Percentiles rank a stretch among this genome's conserved stretches.
Evolutionary conservation across 2,888 invertebrate species (phyloP).

Genomic region (Cephus pygmeus): DNA sequence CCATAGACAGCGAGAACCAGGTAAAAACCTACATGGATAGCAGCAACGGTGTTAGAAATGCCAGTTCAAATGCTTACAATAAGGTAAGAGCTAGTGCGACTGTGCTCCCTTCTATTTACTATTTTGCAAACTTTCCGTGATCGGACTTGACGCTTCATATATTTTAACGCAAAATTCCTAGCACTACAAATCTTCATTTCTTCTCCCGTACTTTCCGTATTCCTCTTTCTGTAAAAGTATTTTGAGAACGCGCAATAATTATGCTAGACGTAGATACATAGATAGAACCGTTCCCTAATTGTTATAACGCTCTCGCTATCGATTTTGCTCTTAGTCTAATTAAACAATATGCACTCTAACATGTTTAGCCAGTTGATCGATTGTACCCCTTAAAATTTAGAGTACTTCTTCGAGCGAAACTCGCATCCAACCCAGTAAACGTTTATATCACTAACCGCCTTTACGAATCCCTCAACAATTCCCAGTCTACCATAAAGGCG

Average conservation of each 20-base stretch:
- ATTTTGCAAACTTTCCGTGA: not conserved
- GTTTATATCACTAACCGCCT: not conserved
- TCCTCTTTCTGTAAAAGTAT: not conserved
- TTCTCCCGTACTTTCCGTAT: not conserved
- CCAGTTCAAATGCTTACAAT: constrained; percentile 89
- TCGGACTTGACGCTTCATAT: not conserved
- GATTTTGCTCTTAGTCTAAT: not conserved
- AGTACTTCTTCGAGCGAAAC: not conserved
- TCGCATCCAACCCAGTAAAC: not conserved
- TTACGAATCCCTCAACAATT: not conserved
- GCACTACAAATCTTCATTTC: not conserved
- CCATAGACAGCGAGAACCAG: constrained; percentile 82
- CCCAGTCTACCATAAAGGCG: not conserved
- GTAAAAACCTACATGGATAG: constrained; percentile 95
- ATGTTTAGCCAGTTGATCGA: not conserved
- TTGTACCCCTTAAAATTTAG: not conserved
- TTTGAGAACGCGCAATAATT: not conserved
- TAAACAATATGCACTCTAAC: not conserved
- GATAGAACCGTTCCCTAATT: not conserved
- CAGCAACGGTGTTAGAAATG: constrained; percentile 83
- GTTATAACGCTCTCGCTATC: not conserved
- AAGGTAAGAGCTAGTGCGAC: constrained; percentile 78
- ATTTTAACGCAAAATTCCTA: not conserved
- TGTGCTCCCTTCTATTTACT: constrained; percentile 39
- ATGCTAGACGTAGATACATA: not conserved